A percentile compares a stretch with the other conserved stretches of the same genome.
Conservation (phyloP, 2,888 invertebrate species). For the Amphipoea lucens region DNA sequence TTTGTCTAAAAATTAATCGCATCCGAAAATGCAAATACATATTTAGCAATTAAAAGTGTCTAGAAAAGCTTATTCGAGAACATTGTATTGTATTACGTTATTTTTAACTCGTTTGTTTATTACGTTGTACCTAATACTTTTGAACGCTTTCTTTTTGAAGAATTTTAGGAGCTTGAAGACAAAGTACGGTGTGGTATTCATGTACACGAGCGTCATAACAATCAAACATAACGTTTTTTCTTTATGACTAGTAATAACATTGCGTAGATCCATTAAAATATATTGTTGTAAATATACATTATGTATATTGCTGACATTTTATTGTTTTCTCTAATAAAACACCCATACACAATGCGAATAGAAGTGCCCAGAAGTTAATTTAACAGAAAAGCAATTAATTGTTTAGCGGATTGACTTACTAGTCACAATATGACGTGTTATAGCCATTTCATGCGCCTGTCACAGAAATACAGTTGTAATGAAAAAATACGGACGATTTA, state of each 20-base stretch:
- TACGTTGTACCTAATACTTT: constrained; percentile 19
- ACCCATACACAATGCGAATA: neutral
- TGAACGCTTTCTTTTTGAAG: constrained; percentile 48
- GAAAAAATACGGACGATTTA: neutral
- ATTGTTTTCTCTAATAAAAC: constrained; percentile 8
- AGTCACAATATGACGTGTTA: neutral
- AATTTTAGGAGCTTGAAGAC: constrained; percentile 17
- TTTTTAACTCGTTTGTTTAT: constrained; percentile 14
- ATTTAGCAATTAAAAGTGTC: constrained; percentile 24
- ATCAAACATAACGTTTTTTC: constrained; percentile 54
- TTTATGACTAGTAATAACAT: constrained; percentile 40
- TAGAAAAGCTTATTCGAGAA: constrained; percentile 24
- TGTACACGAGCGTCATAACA: constrained; percentile 46
- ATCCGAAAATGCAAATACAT: constrained; percentile 31
- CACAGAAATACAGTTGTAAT: neutral
- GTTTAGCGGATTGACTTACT: neutral
- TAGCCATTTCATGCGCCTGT: neutral
- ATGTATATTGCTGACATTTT: constrained; percentile 20
- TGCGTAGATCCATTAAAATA: constrained; percentile 25
- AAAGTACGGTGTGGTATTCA: constrained; percentile 37
- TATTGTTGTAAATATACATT: neutral
- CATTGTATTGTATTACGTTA: neutral
- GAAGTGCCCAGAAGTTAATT: constrained; percentile 7
- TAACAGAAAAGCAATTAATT: neutral
- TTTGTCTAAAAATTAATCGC: neutral